Percentiles rank a stretch among this genome's conserved stretches.
Evolutionary conservation across 2,113 vertebrate species (phyloP).

Genomic region (Rhinopithecus roxellana): DNA sequence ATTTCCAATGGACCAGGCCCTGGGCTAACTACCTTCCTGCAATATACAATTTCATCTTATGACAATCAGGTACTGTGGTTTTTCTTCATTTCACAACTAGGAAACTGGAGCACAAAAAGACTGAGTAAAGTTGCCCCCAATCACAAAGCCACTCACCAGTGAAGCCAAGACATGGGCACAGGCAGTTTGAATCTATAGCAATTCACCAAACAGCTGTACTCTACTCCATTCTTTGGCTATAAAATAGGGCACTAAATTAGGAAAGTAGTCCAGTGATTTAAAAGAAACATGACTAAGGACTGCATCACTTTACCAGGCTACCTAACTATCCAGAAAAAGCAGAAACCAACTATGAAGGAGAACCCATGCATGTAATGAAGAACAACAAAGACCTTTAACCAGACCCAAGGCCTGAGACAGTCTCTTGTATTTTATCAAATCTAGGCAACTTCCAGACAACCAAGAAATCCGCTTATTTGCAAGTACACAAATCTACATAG

Average conservation of each 20-base stretch:
- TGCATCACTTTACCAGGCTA: not conserved
- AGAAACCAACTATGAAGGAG: not conserved
- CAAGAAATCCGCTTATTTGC: not conserved
- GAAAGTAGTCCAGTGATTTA: not conserved
- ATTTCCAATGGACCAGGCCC: not conserved
- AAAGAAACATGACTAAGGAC: not conserved
- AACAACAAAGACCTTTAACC: not conserved
- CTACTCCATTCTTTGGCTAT: not conserved
- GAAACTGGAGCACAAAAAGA: not conserved
- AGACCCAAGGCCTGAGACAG: not conserved
- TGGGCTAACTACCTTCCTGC: not conserved
- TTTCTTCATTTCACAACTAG: not conserved
- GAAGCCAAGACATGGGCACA: not conserved
- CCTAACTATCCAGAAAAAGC: not conserved
- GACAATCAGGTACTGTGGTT: not conserved
- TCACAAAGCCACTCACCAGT: not conserved
- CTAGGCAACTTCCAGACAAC: not conserved
- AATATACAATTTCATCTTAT: not conserved
- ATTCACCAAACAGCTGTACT: not conserved
- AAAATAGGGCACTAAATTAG: conserved; percentile 1
- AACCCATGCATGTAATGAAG: not conserved
- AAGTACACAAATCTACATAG: not conserved
- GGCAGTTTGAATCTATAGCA: not conserved
- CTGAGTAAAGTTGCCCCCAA: not conserved
- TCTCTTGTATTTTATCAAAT: not conserved